Percentiles rank a stretch among this genome's conserved stretches.
These are phyloP conservation scores for Bubo bubo DNA, from an alignment of 2,113 vertebrate genomes.

Conservation along the genomic window DNA sequence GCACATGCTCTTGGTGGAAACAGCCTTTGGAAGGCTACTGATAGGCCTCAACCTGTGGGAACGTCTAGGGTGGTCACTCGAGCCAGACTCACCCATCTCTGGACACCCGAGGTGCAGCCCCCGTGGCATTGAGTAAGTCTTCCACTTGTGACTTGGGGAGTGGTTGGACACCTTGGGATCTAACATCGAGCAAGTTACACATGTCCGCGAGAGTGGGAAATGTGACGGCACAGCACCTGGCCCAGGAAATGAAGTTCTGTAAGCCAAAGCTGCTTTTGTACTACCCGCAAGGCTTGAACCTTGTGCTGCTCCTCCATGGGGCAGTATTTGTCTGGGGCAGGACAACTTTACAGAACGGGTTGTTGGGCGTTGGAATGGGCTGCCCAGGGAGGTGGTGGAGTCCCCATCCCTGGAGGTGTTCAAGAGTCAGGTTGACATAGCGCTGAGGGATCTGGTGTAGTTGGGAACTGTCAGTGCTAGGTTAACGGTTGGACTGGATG, in stretches of 20 bases:
- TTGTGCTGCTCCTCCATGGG: background rate
- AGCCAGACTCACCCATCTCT: background rate
- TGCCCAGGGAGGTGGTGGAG: too few relatives aligned
- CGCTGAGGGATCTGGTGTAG: too few relatives aligned
- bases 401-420: too few relatives aligned
- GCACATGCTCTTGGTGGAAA: fast-evolving
- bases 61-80: fast-evolving
- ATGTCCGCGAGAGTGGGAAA: fast-evolving
- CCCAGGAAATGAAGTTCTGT: background rate
- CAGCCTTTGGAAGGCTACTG: background rate
- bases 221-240: background rate
- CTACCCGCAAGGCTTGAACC: background rate
- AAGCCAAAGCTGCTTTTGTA: background rate
- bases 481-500: too few relatives aligned
- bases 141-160: background rate
- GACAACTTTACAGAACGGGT: background rate
- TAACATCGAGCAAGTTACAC: fast-evolving
- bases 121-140: fast-evolving
- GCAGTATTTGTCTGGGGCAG: background rate
- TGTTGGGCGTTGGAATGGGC: too few relatives aligned
- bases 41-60: background rate
- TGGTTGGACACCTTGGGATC: background rate
- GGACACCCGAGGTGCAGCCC: background rate
- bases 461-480: too few relatives aligned
- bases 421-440: too few relatives aligned